phyloP scores from a whole-genome alignment of 2,888 invertebrate genomes.

The Oxystoma pomonae region DNA sequence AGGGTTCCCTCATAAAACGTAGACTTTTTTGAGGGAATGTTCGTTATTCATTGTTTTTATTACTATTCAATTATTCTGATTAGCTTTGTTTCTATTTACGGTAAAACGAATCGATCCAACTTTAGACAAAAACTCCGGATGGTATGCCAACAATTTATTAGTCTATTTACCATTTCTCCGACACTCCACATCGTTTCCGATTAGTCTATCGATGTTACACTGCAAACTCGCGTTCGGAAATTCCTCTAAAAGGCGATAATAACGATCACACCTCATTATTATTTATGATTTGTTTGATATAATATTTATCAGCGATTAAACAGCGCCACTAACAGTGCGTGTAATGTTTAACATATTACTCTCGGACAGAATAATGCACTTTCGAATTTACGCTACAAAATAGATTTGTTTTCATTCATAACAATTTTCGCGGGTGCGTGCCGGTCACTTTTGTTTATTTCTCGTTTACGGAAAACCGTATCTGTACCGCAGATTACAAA shows the following conservation, averaged over 20 bases:
- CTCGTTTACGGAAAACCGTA: background rate
- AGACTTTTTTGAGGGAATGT: too few species aligned
- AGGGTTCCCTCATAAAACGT: too few species aligned
- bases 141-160: background rate
- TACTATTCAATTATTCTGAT: too few species aligned
- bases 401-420: background rate
- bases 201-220: background rate
- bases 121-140: background rate
- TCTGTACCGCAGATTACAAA: background rate
- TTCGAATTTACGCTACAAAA: background rate
- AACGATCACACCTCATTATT: conserved; percentile 16
- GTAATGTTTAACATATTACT: background rate
- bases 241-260: background rate
- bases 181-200: background rate
- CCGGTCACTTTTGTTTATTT: background rate
- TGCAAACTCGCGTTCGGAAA: background rate
- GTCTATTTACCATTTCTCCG: background rate
- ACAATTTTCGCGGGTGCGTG: background rate
- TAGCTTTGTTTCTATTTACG: too few species aligned
- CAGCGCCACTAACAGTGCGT: background rate
- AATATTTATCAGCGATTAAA: conserved; percentile 23
- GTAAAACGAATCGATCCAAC: too few species aligned
- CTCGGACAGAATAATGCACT: background rate
- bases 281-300: conserved; percentile 27
- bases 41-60: too few species aligned